Base-by-base conservation (phyloP, 2,888 invertebrate genomes). In the Perizoma affinitatum region DNA sequence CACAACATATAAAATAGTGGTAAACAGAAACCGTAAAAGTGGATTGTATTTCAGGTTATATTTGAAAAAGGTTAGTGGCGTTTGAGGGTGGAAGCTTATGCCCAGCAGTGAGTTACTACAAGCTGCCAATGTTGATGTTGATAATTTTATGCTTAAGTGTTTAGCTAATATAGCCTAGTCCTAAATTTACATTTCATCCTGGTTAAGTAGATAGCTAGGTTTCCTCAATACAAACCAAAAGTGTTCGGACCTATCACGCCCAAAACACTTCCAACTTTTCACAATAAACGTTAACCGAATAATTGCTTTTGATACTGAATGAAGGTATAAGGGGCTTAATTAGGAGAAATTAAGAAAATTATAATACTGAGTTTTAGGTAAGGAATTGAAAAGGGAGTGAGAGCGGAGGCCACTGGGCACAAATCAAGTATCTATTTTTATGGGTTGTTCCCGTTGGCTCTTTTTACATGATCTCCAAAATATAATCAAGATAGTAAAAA, bases 241-340 rank as follows among this genome's bases (percentile, higher is more conserved):
- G 7, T 36, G 0, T 38, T 10, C 33, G 46, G 11, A 45, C 10
- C 43, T 62, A 59, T 62, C 40, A 58, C 6, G 8, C 52, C 58
- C 41, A 43, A 65, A 59, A 59, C 54, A 59, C 54, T 65, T 60
- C 38, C 40, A 68, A 68, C 56, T 64, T 68, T 47, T 33, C 48
- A 56, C 58, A 40, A 59, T 66, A 63, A 63, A 61, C 53, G 60
- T 64, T 61, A 58, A 53, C 55, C 22, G 34, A 60, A 67, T 43
- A 63, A 64, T 63, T 52, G 56, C 61, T 58, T 64, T 57, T 51
- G 45, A 53, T 61, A 59, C 52, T 57, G 52, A 53, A 47, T 67
- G 63, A 57, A 57, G 51, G 41, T 45, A 38, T 43, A 44, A 35
- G 34, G 43, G 34, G 44, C 22, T 55, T 48, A 11, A 40, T 52